phyloP scores from a whole-genome alignment of 2,888 invertebrate genomes.

The Drosophila tripunctata region DNA sequence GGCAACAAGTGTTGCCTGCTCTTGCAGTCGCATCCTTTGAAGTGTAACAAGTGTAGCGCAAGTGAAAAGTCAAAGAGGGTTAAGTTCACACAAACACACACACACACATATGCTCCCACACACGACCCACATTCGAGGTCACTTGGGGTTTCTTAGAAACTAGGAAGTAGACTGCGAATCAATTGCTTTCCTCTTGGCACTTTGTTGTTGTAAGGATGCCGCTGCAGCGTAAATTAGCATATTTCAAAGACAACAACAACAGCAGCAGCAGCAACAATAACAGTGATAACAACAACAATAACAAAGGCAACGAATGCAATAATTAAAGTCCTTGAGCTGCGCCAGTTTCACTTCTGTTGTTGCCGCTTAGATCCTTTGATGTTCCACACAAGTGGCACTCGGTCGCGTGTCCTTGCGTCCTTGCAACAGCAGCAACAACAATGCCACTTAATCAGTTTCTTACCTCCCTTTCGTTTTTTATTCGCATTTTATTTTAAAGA shows the following conservation, averaged over 20 bases:
- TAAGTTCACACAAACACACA: conserved; percentile 54
- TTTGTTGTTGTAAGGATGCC: conserved; percentile 40
- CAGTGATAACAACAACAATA: conserved; percentile 42
- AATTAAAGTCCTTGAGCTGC: conserved; percentile 75
- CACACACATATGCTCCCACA: conserved; percentile 11
- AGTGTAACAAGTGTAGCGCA: conserved; percentile 67
- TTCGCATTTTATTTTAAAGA: conserved; percentile 14
- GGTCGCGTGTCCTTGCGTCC: conserved; percentile 64
- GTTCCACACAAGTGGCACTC: conserved; percentile 72
- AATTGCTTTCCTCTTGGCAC: conserved; percentile 54
- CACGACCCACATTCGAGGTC: conserved; percentile 49
- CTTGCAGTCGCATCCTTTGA: conserved; percentile 55
- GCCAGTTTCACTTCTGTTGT: conserved; percentile 70
- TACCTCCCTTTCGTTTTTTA: conserved; percentile 16
- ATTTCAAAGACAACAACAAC: conserved; percentile 66
- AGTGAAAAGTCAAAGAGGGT: conserved; percentile 68
- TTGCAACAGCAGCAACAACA: conserved; percentile 31
- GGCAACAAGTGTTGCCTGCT: conserved; percentile 69
- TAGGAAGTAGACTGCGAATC: conserved; percentile 75
- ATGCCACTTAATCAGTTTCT: conserved; percentile 64
- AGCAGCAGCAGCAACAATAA: conserved; percentile 51
- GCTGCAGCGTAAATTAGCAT: conserved; percentile 73
- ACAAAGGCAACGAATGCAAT: conserved; percentile 62
- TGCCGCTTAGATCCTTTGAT: conserved; percentile 76
- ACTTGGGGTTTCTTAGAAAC: conserved; percentile 32